These are phyloP conservation scores for Vireo griseus DNA, from an alignment of 2,797 vertebrate genomes.

Conservation along the genomic window DNA sequence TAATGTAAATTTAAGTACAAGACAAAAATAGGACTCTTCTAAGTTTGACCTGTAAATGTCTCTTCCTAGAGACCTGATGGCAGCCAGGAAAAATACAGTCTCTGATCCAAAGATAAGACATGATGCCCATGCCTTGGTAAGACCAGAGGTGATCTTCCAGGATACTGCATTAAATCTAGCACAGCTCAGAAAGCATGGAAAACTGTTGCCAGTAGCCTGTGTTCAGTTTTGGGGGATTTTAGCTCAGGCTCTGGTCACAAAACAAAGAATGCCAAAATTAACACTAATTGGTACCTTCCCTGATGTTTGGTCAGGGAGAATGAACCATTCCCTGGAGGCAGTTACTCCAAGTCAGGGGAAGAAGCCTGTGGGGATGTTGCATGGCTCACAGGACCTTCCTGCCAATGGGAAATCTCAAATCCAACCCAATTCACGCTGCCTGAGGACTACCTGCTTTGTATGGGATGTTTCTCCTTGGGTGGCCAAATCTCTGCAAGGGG, in stretches of 20 bases:
- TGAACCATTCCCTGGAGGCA: background rate
- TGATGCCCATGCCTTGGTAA: background rate
- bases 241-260: background rate
- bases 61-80: background rate
- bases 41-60: background rate
- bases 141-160: background rate
- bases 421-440: background rate
- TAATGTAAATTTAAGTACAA: background rate
- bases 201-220: background rate
- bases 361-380: background rate
- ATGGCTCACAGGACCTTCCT: background rate
- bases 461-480: background rate
- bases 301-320: background rate
- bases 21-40: background rate
- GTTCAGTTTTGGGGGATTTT: background rate
- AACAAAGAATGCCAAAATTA: background rate
- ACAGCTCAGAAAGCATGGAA: background rate
- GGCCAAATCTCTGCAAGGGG: background rate
- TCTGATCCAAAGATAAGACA: background rate
- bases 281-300: conserved; percentile 29
- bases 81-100: background rate
- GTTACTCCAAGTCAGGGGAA: background rate
- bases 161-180: background rate
- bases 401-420: background rate
- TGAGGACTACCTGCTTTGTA: background rate